phyloP scores from a whole-genome alignment of 2,113 vertebrate genomes.

The Murina feae region DNA sequence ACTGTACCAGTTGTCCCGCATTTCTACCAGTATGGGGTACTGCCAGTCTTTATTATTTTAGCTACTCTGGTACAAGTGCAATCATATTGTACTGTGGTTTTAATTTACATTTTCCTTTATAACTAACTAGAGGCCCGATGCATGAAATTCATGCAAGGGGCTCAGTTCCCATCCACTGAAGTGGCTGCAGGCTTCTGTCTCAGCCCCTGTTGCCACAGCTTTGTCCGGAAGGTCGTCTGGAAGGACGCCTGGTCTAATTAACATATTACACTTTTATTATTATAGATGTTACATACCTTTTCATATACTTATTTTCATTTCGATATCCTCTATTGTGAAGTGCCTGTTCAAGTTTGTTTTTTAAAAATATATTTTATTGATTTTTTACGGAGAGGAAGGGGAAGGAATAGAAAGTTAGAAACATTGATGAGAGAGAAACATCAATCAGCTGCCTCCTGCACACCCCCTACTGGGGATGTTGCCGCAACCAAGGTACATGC shows the following conservation, averaged over 20 bases:
- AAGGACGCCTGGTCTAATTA: no score
- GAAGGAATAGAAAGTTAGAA: no score
- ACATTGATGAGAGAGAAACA: no score
- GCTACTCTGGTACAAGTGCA: not conserved
- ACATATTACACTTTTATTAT: no score
- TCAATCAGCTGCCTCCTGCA: no score
- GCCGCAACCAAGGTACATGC: no score
- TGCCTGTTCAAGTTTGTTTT: not conserved
- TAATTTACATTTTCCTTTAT: not conserved
- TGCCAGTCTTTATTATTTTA: not conserved
- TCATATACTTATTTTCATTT: not conserved
- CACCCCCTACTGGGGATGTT: no score
- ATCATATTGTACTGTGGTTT: not conserved
- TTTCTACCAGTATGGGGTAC: not conserved
- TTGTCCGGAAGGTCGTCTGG: rapidly evolving
- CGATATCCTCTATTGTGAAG: not conserved
- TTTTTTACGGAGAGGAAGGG: no score
- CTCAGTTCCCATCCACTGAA: no score
- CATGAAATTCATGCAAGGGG: no score
- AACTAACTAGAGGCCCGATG: not conserved
- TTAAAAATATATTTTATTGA: no score
- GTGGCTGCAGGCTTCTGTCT: no score
- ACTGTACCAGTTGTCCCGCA: not conserved
- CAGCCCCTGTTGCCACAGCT: rapidly evolving
- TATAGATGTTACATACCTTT: not conserved